phyloP scores from a whole-genome alignment of 1,140 invertebrate genomes.

The Tenebrio molitor region DNA sequence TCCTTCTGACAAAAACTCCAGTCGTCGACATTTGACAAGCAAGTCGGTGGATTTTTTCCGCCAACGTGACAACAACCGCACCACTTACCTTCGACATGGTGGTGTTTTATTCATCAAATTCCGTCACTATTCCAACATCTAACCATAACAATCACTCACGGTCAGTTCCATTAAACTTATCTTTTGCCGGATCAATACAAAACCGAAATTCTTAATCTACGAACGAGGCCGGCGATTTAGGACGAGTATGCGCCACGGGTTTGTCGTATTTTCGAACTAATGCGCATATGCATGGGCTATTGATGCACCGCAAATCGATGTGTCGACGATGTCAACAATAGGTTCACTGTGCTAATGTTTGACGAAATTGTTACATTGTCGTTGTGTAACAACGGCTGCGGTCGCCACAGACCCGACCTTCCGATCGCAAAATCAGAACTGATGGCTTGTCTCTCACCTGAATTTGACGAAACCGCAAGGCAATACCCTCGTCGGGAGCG shows the following conservation, averaged over 20 bases:
- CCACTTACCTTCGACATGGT: slow-evolving; percentile 12
- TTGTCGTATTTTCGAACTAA: slow-evolving; percentile 28
- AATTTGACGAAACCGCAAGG: too few species aligned
- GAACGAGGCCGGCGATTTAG: slow-evolving; percentile 19
- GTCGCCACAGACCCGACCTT: background rate
- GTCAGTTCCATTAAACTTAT: slow-evolving; percentile 36
- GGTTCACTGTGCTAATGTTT: slow-evolving; percentile 21
- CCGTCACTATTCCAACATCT: background rate
- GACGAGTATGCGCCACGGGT: slow-evolving; percentile 21
- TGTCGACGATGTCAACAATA: slow-evolving; percentile 28
- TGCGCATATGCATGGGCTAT: slow-evolving; percentile 25
- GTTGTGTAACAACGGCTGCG: slow-evolving; percentile 12
- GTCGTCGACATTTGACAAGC: too few species aligned
- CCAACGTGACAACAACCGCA: too few species aligned
- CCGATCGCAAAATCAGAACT: too few species aligned
- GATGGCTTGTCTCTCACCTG: too few species aligned
- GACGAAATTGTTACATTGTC: slow-evolving; percentile 15
- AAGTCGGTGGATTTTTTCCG: too few species aligned
- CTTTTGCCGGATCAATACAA: slow-evolving; percentile 37
- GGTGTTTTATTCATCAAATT: background rate
- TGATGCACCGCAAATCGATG: slow-evolving; percentile 38
- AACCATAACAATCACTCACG: slow-evolving; percentile 18
- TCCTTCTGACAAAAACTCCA: too few species aligned
- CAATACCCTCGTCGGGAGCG: too few species aligned
- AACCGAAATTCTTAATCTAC: slow-evolving; percentile 35